Evolutionary conservation across 2,113 vertebrate species (phyloP), one percentile per base, ranked within the genome.

Genomic region (Gymnarchus niloticus): DNA sequence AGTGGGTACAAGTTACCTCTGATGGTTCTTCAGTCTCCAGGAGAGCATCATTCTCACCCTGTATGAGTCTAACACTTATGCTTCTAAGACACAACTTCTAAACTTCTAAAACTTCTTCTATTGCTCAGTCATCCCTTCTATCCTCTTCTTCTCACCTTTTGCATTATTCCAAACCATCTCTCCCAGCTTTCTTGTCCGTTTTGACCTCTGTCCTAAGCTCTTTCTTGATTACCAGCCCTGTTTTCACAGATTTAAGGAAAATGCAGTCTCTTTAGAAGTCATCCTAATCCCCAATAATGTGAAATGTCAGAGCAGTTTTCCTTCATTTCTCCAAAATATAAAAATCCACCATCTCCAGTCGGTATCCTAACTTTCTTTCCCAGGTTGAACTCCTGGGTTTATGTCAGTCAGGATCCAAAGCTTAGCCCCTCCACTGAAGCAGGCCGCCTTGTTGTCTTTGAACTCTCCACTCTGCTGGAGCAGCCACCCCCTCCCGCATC

Each of bases 381-480:
- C 65, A 73, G 12, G 65, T 73, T 73, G 65, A 73, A 73, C 65
- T 73, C 33, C 65, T 73, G 65, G 65, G 41, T 33, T 73, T 28
- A 73, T 73, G 65, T 73, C 65, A 73, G 19, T 73, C 65, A 73
- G 65, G 65, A 73, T 73, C 41, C 65, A 73, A 73, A 73, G 65
- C 14, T 33, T 33, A 73, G 65, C 28, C 65, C n/a, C 65, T 73
- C 65, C 14, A 73, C 28, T 73, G 65, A 73, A 73, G 41, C 17
- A 14, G 8, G 65, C 33, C 65, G 28, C 14, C 28, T 41, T 73
- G 65, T 33, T 73, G 65, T 37, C 65, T 73, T 41, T 73, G 65
- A 73, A 73, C 65, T 73, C 33, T 73, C 65, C 65, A 73, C 65
- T 73, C 33, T 41, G 33, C 65, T 41, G 65, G 14, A 73, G 65